Evolutionary conservation across 35 echinoderm and acorn worm genomes (phyloP).

Genomic region (Acanthaster planci): DNA sequence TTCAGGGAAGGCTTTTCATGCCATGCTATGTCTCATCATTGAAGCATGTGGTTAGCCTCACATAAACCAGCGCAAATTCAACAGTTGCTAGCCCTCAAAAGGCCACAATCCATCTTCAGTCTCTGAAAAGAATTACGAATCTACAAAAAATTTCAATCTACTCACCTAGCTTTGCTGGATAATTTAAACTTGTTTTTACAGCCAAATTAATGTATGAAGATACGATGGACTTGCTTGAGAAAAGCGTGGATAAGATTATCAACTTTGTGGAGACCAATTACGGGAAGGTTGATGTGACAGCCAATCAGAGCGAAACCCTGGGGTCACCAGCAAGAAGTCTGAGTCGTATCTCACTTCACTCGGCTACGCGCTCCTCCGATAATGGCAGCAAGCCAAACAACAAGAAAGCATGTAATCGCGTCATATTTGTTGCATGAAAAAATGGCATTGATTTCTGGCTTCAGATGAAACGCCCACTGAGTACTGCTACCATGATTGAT

Average conservation of each 20-base stretch:
- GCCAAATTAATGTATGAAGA: slow-evolving; percentile 24
- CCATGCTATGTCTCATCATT: too few species aligned
- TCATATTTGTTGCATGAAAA: neutral
- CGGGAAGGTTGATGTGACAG: slow-evolving; percentile 7
- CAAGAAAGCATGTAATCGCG: neutral
- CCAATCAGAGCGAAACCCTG: neutral
- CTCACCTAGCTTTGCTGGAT: neutral
- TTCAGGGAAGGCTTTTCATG: too few species aligned
- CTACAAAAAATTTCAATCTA: too few species aligned
- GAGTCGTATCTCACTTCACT: slow-evolving; percentile 14
- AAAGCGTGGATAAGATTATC: slow-evolving; percentile 39
- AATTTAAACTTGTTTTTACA: neutral
- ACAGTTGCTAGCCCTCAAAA: too few species aligned
- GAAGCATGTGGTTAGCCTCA: too few species aligned
- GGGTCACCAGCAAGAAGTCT: neutral
- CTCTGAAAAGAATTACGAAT: too few species aligned
- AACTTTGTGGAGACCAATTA: slow-evolving; percentile 48
- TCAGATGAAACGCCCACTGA: too few species aligned
- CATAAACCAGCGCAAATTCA: too few species aligned
- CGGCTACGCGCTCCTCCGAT: neutral
- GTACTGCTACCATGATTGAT: too few species aligned
- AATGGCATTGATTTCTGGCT: too few species aligned
- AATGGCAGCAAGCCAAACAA: neutral
- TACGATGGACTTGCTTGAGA: slow-evolving; percentile 37
- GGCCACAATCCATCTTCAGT: too few species aligned